phyloP scores from a whole-genome alignment of 1,140 invertebrate species.

The Drosophila orena region DNA sequence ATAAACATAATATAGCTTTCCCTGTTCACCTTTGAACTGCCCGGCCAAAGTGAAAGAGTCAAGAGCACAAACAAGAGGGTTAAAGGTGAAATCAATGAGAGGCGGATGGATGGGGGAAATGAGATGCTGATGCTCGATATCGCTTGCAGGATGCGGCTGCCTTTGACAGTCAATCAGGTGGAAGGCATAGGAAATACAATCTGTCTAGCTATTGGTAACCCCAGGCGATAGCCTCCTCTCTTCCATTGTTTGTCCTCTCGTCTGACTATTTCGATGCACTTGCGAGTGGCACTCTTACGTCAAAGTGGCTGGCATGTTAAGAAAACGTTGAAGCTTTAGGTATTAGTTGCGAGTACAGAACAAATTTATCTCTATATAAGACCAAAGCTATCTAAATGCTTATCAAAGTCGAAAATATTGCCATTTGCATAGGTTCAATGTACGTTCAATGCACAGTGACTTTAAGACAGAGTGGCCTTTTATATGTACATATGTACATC shows the following conservation, averaged over 20 bases:
- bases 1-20: slow-evolving; percentile 21
- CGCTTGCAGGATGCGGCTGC: slow-evolving; percentile 14
- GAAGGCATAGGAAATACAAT: slow-evolving; percentile 34
- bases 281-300: slow-evolving; percentile 6
- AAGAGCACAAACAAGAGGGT: background rate
- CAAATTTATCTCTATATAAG: too few relatives aligned
- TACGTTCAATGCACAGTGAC: background rate
- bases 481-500: background rate
- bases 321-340: background rate
- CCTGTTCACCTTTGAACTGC: background rate
- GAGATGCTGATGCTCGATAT: slow-evolving; percentile 15
- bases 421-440: background rate
- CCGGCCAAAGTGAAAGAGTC: background rate
- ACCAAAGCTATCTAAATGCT: too few relatives aligned
- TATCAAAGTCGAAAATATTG: background rate
- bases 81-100: slow-evolving; percentile 34
- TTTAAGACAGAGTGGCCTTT: background rate
- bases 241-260: background rate
- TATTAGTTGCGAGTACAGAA: background rate
- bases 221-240: background rate
- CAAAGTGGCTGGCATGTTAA: background rate
- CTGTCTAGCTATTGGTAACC: slow-evolving; percentile 22
- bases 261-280: slow-evolving; percentile 14
- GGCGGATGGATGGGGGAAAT: slow-evolving; percentile 13
- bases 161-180: slow-evolving; percentile 58